Evolutionary conservation across 2,797 vertebrate genomes (phyloP).

Genomic region (Rhinophrynus dorsalis): DNA sequence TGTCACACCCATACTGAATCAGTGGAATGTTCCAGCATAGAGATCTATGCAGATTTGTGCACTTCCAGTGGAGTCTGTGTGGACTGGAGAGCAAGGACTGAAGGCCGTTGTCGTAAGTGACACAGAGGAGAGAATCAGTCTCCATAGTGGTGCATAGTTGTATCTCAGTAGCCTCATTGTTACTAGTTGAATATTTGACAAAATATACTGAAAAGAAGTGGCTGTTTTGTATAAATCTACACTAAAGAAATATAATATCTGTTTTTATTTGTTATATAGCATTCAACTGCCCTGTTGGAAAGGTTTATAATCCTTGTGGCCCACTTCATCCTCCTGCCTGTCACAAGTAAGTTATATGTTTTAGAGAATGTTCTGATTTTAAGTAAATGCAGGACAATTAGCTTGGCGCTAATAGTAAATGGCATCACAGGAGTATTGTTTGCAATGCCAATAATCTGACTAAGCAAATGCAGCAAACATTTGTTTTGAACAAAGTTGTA

Average conservation of each 20-base stretch:
- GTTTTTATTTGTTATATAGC: background rate
- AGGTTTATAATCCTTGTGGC: background rate
- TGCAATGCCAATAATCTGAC: background rate
- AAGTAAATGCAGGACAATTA: too few relatives aligned
- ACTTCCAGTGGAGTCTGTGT: slow-evolving; percentile 59
- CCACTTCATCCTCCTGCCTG: background rate
- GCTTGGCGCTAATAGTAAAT: too few relatives aligned
- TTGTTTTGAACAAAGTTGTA: background rate
- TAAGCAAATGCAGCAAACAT: background rate
- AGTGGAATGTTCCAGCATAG: slow-evolving; percentile 62
- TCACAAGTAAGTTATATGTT: background rate
- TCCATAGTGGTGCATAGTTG: too few relatives aligned
- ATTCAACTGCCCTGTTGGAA: slow-evolving; percentile 1
- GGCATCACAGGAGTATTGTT: too few relatives aligned
- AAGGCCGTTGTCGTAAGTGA: slow-evolving; percentile 22
- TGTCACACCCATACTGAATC: slow-evolving; percentile 42
- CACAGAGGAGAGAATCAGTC: background rate
- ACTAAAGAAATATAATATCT: background rate
- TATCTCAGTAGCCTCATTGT: too few relatives aligned
- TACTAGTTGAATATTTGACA: too few relatives aligned
- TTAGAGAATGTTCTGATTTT: background rate
- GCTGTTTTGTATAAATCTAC: too few relatives aligned
- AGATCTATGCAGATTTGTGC: slow-evolving; percentile 69
- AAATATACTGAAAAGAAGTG: too few relatives aligned
- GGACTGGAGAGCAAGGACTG: slow-evolving; percentile 65